Evolutionary conservation across 2,797 vertebrate genomes (phyloP), one percentile per base, ranked within the genome.

Genomic region (Oreochromis mossambicus): DNA sequence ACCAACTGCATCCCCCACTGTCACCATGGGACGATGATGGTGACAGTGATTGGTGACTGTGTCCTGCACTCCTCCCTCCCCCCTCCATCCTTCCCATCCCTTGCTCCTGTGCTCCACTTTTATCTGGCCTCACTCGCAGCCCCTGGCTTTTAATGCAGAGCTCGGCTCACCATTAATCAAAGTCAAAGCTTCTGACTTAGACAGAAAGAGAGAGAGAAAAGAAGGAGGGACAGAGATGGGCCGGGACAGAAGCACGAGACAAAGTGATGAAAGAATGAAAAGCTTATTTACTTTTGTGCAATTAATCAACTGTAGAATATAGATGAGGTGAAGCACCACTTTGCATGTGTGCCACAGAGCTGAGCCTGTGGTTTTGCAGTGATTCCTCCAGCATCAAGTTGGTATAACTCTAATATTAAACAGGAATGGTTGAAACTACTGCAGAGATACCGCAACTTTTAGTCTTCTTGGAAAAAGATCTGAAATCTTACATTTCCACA

Each of bases 121-220:
- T 95, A 94, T 95, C 95, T 95, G 92, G 94, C 92, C 93, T 90
- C 85, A 87, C 94, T 94, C 77, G 89, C 92, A 92, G 93, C 94
- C 92, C 91, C 92, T 92, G 92, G 92, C 94, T 94, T 93, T 95
- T 95, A 95, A 96, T 95, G 94, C 92, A 95, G 95, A 91, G 89
- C 92, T 92, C 68, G 93, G 91, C 92, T 96, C 94, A 93, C 92
- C 95, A 96, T 96, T 96, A 96, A 96, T 96, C 95, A 96, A 95
- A 96, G 96, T 96, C 96, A 94, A 88, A 94, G 93, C 89, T 89
- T 93, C 93, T 91, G 87, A 86, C 89, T 73, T 61, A 88, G 83
- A 93, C 81, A 81, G 82, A 91, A 84, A 88, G 82, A 81, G 52
- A 76, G 83, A 61, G 83, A 75, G 29, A 83, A 46, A 50, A 82